phyloP scores from a whole-genome alignment of 2,797 vertebrate species.

The Pelobates cultripes region DNA sequence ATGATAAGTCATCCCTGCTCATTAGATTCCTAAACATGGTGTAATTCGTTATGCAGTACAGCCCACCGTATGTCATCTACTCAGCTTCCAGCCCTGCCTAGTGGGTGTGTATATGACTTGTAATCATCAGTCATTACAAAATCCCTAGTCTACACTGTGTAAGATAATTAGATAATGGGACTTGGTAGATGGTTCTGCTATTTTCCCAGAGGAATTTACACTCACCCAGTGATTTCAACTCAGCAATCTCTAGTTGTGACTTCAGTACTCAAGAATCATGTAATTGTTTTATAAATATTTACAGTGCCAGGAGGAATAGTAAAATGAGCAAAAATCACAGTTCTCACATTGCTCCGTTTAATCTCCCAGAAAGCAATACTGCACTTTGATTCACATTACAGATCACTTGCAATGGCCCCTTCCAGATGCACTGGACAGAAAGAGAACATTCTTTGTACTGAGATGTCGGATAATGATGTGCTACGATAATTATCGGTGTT shows the following conservation, averaged over 20 bases:
- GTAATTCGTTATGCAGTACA: neutral
- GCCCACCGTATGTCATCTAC: neutral
- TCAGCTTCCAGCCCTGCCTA: neutral
- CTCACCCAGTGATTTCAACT: constrained; percentile 34
- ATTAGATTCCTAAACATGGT: neutral
- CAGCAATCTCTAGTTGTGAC: constrained; percentile 37
- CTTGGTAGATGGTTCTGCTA: constrained; percentile 23
- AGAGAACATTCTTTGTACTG: constrained; percentile 11
- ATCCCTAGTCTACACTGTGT: neutral
- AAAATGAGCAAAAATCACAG: constrained; percentile 53
- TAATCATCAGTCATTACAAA: neutral
- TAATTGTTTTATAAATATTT: constrained; percentile 61
- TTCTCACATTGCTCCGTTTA: constrained; percentile 50
- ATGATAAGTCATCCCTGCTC: too few species aligned
- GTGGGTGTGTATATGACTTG: neutral
- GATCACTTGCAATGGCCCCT: constrained; percentile 25
- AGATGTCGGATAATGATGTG: constrained; percentile 12
- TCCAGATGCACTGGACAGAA: constrained; percentile 18
- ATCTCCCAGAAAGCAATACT: constrained; percentile 55
- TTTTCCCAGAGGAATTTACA: constrained; percentile 6
- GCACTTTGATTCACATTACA: constrained; percentile 55
- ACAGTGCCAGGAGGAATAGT: constrained; percentile 54
- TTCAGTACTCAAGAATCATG: constrained; percentile 58
- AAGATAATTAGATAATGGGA: constrained; percentile 13
- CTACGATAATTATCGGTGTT: constrained; percentile 33